Evolutionary conservation across 2,797 vertebrate genomes (phyloP).

Genomic region (Hippopotamyrus pictus): DNA sequence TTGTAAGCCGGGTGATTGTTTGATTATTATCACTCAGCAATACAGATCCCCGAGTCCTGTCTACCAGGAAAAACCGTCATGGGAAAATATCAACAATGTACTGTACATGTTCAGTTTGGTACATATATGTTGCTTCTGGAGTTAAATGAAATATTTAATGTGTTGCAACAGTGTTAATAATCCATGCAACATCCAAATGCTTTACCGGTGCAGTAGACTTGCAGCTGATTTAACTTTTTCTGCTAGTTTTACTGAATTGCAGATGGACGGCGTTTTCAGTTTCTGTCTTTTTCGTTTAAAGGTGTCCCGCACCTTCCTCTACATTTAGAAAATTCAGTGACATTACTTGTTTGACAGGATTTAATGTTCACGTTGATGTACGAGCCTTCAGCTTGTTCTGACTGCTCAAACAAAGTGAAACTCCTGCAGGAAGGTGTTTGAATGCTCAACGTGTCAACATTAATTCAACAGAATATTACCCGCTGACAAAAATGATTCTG

Average conservation of each 20-base stretch:
- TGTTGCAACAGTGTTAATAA: background rate
- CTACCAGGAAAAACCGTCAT: background rate
- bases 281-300: background rate
- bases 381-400: background rate
- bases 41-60: background rate
- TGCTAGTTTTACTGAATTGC: background rate
- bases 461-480: background rate
- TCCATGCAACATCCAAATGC: background rate
- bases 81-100: background rate
- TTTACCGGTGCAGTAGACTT: background rate
- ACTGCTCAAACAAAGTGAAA: background rate
- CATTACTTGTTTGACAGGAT: background rate
- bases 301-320: background rate
- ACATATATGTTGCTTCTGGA: background rate
- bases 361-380: background rate
- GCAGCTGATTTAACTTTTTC: background rate
- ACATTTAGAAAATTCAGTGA: background rate
- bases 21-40: background rate
- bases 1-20: background rate
- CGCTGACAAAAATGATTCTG: background rate
- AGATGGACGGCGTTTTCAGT: background rate
- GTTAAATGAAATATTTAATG: background rate
- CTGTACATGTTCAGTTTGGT: background rate
- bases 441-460: background rate
- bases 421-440: background rate